Evolutionary conservation across 2,113 vertebrate species (phyloP).

Genomic region (Ciconia maguari): DNA sequence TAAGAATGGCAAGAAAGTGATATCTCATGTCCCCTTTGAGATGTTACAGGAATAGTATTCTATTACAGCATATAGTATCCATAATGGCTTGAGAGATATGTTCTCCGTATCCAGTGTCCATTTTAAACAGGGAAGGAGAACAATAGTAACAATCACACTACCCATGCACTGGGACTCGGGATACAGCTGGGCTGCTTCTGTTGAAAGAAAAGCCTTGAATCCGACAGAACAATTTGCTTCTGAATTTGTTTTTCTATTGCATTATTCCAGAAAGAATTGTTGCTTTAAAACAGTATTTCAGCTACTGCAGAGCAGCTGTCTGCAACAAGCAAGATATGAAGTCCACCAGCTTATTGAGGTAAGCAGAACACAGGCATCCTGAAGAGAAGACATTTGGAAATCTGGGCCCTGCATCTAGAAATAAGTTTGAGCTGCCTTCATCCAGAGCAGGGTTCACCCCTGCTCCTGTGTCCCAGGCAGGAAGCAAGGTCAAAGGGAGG

Average conservation of each 20-base stretch:
- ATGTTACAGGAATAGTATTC: conserved; percentile 60
- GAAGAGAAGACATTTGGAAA: not conserved
- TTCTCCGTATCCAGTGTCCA: conserved; percentile 62
- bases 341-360: not conserved
- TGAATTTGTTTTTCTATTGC: not conserved
- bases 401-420: not conserved
- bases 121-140: conserved; percentile 28
- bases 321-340: not conserved
- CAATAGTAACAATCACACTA: conserved; percentile 5
- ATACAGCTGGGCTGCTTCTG: conserved; percentile 49
- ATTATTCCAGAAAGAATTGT: not conserved
- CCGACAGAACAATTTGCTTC: not conserved
- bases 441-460: not conserved
- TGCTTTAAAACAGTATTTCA: not conserved
- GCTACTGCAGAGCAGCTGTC: not conserved
- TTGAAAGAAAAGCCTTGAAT: conserved; percentile 12
- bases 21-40: conserved; percentile 43
- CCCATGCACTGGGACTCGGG: not conserved
- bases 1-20: conserved; percentile 62
- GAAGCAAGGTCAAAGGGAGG: not conserved
- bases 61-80: conserved; percentile 56
- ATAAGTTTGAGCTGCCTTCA: not conserved
- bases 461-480: accelerated
- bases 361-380: not conserved
- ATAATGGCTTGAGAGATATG: conserved; percentile 59